A percentile compares a stretch with the other conserved stretches of the same genome.
phyloP scores from a whole-genome alignment of 2,888 invertebrate genomes.

The Deilephila elpenor region DNA sequence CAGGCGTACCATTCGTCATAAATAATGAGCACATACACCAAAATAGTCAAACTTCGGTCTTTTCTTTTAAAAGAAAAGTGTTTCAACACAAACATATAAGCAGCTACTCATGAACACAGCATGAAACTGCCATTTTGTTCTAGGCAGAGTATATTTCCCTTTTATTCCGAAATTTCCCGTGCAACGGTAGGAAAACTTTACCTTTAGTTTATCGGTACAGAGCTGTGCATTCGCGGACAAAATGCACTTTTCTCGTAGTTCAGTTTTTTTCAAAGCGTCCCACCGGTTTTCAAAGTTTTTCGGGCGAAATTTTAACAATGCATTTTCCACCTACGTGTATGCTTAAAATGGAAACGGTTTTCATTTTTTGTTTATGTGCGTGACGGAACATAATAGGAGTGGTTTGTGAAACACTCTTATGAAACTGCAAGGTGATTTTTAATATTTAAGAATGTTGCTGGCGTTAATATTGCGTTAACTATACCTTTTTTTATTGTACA shows the following conservation, averaged over 20 bases:
- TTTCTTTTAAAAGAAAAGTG: no score
- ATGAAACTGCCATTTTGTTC: conserved; percentile 6
- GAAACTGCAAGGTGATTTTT: background rate
- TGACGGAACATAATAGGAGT: conserved; percentile 1
- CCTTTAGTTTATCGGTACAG: conserved; percentile 41
- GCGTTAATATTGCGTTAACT: no score
- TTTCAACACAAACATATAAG: no score
- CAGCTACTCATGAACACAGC: background rate
- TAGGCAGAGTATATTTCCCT: background rate
- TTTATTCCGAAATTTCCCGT: conserved; percentile 29
- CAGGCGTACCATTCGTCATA: no score
- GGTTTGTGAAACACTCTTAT: background rate
- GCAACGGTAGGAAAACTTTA: conserved; percentile 25
- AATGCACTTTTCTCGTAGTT: conserved; percentile 44
- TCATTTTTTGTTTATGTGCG: conserved; percentile 1
- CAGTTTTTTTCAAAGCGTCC: conserved; percentile 36
- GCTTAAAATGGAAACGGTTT: background rate
- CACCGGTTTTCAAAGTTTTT: conserved; percentile 26
- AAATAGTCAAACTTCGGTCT: no score
- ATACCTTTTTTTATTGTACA: no score
- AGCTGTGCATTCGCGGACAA: conserved; percentile 36
- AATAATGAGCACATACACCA: no score
- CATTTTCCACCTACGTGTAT: background rate
- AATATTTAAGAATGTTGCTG: no score
- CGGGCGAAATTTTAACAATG: conserved; percentile 1